Percentiles rank a stretch among this genome's conserved stretches.
Evolutionary conservation across 2,113 vertebrate species (phyloP).

Genomic region (Eurystomus gularis): DNA sequence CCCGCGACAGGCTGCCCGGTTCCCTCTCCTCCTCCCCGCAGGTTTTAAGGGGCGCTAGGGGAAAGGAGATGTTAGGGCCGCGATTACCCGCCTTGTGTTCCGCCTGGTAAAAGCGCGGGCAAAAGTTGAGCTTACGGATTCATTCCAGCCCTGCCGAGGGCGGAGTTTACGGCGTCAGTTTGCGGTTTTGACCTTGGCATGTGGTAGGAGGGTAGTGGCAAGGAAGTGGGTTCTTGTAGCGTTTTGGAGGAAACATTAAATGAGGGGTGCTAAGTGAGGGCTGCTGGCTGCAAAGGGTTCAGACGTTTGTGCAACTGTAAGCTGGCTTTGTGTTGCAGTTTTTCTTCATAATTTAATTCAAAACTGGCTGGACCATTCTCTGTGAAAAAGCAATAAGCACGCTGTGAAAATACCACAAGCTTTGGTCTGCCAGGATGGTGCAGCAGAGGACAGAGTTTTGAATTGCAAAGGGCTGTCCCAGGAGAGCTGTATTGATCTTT

Average conservation of each 20-base stretch:
- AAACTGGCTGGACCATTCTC: background rate
- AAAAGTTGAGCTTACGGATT: background rate
- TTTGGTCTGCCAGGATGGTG: background rate
- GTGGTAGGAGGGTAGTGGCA: no score
- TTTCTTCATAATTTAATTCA: background rate
- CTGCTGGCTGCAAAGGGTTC: background rate
- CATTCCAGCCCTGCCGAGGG: background rate
- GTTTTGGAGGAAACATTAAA: background rate
- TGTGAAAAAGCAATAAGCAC: background rate
- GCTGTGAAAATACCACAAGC: background rate
- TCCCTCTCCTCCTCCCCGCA: fast-evolving
- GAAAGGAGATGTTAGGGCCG: fast-evolving
- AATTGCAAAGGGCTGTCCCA: background rate
- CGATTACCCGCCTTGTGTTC: fast-evolving
- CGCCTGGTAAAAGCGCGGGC: no score
- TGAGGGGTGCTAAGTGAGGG: no score
- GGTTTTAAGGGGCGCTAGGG: fast-evolving
- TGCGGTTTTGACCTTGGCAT: fast-evolving
- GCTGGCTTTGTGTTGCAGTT: background rate
- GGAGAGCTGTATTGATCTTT: background rate
- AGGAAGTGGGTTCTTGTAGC: background rate
- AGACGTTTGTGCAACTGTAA: background rate
- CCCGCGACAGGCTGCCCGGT: fast-evolving
- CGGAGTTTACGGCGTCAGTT: fast-evolving
- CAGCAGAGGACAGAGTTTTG: background rate